phyloP scores from a whole-genome alignment of 1,140 invertebrate species.

The Ostrea edulis region DNA sequence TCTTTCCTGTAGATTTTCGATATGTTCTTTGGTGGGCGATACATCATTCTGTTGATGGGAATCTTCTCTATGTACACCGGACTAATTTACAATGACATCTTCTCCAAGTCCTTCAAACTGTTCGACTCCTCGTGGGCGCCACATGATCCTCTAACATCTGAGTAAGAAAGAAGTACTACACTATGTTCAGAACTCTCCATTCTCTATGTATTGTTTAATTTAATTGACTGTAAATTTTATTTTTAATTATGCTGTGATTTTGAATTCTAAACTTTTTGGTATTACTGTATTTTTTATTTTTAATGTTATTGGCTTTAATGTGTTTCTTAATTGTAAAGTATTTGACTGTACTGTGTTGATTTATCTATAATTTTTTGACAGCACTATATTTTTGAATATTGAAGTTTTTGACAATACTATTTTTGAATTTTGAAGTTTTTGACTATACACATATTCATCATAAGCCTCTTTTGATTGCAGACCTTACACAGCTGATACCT shows the following conservation, averaged over 20 bases:
- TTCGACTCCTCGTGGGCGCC: slow-evolving; percentile 92
- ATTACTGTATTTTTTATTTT: no score
- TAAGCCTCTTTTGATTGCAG: slow-evolving; percentile 47
- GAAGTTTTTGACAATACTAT: no score
- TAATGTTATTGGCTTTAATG: not conserved
- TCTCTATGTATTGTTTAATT: no score
- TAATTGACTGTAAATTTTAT: no score
- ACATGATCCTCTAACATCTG: slow-evolving; percentile 48
- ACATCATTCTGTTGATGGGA: slow-evolving; percentile 98
- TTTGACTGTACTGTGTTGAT: no score
- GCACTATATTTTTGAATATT: not conserved
- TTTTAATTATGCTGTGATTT: no score
- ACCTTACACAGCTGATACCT: slow-evolving; percentile 49
- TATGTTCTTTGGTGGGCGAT: slow-evolving; percentile 98
- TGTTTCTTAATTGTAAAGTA: no score
- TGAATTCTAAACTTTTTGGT: no score
- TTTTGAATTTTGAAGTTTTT: not conserved
- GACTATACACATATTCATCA: not conserved
- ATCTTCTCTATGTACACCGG: slow-evolving; percentile 98
- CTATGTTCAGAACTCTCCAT: not conserved
- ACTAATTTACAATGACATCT: slow-evolving; percentile 98
- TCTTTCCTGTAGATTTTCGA: slow-evolving; percentile 89
- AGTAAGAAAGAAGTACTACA: slow-evolving; percentile 46
- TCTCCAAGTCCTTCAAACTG: slow-evolving; percentile 96
- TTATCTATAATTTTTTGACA: no score